Percentiles rank a stretch among this genome's conserved stretches.
Conservation (phyloP, 92 coral and sea anemone genomes). For the Siderastrea siderea region DNA sequence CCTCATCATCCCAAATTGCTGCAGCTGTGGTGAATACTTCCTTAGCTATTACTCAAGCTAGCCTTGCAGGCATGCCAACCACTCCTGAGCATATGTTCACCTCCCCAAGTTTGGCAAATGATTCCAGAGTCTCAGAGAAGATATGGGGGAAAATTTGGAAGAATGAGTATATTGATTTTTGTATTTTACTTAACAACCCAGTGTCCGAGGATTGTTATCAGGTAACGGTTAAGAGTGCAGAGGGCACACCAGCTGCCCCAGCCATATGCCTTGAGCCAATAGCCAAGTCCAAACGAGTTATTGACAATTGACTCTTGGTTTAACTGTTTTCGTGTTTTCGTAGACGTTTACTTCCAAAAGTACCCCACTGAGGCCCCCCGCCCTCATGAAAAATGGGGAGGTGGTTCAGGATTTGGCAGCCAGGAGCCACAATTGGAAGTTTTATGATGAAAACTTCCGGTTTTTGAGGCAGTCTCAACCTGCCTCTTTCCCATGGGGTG, state of each 20-base stretch:
- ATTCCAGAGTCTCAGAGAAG: conserved; percentile 38
- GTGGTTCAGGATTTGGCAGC: conserved; percentile 69
- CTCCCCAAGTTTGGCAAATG: conserved; percentile 19
- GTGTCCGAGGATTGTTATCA: conserved; percentile 25
- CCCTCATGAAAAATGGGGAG: conserved; percentile 72
- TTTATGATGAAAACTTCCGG: conserved; percentile 68
- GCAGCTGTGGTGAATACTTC: conserved; percentile 10
- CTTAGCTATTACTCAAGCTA: conserved; percentile 2
- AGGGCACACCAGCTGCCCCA: conserved; percentile 22
- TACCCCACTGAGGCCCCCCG: conserved; percentile 68
- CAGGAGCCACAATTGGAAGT: conserved; percentile 66
- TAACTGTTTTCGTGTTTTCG: conserved; percentile 58
- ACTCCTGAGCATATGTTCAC: not conserved
- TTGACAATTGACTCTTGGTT: conserved; percentile 45
- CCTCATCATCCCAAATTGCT: conserved; percentile 3
- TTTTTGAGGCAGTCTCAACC: conserved; percentile 60
- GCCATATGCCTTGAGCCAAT: conserved; percentile 45
- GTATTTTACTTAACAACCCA: conserved; percentile 22
- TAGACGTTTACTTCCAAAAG: conserved; percentile 45
- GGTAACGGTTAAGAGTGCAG: conserved; percentile 28
- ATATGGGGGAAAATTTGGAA: conserved; percentile 47
- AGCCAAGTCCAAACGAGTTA: conserved; percentile 31
- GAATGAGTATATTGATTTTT: conserved; percentile 29
- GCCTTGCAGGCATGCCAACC: conserved; percentile 22
- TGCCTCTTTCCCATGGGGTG: conserved; percentile 61